Percentiles rank a stretch among this genome's conserved stretches.
Evolutionary conservation across 2,888 invertebrate genomes (phyloP).

Genomic region (Linyphia triangularis): DNA sequence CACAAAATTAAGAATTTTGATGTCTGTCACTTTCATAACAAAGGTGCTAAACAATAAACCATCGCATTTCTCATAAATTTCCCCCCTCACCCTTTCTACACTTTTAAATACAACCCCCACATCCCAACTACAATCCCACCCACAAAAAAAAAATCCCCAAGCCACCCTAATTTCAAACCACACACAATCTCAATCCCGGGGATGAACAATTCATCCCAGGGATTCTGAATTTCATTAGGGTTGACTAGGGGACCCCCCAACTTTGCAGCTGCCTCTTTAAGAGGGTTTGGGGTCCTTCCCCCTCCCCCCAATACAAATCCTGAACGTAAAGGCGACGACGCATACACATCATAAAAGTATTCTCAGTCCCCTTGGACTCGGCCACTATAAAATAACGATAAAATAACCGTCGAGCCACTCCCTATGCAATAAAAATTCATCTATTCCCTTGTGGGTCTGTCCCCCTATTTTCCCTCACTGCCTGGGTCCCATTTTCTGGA

Average conservation of each 20-base stretch:
- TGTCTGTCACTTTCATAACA: too few relatives aligned
- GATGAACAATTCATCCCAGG: conserved; percentile 43
- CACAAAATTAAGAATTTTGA: too few relatives aligned
- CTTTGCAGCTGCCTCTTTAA: neutral
- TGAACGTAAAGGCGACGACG: conserved; percentile 51
- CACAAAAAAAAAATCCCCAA: neutral
- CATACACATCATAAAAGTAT: conserved; percentile 66
- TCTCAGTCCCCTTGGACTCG: conserved; percentile 46
- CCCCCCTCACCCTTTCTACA: too few relatives aligned
- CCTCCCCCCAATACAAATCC: too few relatives aligned
- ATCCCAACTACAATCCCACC: too few relatives aligned
- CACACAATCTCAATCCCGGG: conserved; percentile 18
- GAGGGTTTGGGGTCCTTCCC: neutral
- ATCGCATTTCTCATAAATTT: too few relatives aligned
- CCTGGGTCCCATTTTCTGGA: neutral
- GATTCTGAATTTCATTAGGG: conserved; percentile 63
- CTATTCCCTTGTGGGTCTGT: neutral
- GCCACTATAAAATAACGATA: conserved; percentile 61
- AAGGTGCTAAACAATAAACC: too few relatives aligned
- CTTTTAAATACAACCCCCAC: too few relatives aligned
- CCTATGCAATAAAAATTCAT: conserved; percentile 53
- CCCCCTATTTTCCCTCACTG: neutral
- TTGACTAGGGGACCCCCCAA: conserved; percentile 14
- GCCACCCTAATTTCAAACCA: conserved; percentile 21
- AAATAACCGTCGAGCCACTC: conserved; percentile 54